These are phyloP conservation scores for Campoletis raptor DNA, from an alignment of 2,888 invertebrate species.

Conservation along the genomic window DNA sequence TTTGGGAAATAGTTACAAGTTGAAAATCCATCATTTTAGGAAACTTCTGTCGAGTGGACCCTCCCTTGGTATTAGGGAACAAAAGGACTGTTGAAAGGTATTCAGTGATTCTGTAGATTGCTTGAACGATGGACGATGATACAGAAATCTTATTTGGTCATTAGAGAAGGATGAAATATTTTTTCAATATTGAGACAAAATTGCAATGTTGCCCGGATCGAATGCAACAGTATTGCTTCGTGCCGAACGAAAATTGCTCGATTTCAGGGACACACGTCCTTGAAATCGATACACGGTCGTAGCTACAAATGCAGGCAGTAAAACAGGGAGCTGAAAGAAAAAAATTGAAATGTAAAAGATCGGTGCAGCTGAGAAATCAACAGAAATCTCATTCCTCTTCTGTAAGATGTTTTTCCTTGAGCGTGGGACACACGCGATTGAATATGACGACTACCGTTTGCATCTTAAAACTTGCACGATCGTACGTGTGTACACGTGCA, in stretches of 20 bases:
- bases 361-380: slow-evolving; percentile 34
- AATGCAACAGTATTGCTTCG: neutral
- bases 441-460: slow-evolving; percentile 33
- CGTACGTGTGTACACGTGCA: slow-evolving; percentile 18
- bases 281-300: slow-evolving; percentile 34
- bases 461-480: slow-evolving; percentile 30
- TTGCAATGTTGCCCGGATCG: neutral
- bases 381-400: slow-evolving; percentile 38
- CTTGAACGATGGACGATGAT: neutral
- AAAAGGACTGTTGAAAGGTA: neutral
- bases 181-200: slow-evolving; percentile 2
- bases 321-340: slow-evolving; percentile 1
- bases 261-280: slow-evolving; percentile 50
- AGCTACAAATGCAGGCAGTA: neutral
- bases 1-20: no score
- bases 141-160: neutral
- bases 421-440: slow-evolving; percentile 65
- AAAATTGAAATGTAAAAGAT: neutral
- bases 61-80: neutral
- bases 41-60: neutral
- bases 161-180: neutral
- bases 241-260: slow-evolving; percentile 28
- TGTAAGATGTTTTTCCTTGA: slow-evolving; percentile 29
- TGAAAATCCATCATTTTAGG: neutral
- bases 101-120: neutral